Evolutionary conservation across 2,113 vertebrate species (phyloP).

Genomic region (Poeciliopsis turrubarensis): DNA sequence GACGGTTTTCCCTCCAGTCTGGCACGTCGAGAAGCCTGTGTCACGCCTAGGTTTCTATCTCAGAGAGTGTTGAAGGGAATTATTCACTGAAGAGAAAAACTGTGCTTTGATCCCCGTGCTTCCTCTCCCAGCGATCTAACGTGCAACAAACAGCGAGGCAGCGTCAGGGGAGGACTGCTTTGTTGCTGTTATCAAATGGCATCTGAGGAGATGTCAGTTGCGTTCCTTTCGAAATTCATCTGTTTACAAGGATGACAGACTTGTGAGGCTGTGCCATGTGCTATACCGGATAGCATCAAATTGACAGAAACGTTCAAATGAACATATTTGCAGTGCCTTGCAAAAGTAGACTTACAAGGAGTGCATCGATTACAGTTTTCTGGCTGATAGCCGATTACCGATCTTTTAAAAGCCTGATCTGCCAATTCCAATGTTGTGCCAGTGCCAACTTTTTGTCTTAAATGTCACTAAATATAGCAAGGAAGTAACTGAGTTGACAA

Average conservation of each 20-base stretch:
- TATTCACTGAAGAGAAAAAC: conserved; percentile 15
- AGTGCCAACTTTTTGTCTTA: too few species aligned
- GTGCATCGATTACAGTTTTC: too few species aligned
- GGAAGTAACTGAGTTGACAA: too few species aligned
- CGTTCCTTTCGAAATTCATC: background rate
- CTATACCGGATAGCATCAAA: conserved; percentile 4
- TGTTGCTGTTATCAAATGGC: conserved; percentile 10
- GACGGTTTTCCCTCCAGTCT: background rate
- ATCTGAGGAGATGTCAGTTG: background rate
- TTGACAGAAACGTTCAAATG: conserved; percentile 24
- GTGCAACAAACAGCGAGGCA: conserved; percentile 21
- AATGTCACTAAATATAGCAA: too few species aligned
- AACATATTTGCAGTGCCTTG: background rate
- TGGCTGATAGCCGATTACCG: too few species aligned
- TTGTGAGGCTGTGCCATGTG: conserved; percentile 9
- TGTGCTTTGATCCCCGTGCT: conserved; percentile 8
- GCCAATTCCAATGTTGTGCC: too few species aligned
- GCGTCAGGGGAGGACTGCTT: conserved; percentile 10
- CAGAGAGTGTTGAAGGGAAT: background rate
- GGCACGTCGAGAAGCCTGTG: background rate
- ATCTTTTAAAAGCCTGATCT: too few species aligned
- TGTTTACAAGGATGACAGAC: conserved; percentile 12
- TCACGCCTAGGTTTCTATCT: background rate
- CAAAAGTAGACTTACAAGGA: too few species aligned
- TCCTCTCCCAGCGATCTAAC: background rate